Conservation (phyloP, 2,113 vertebrate genomes). For the Heterotilapia buettikoferi region DNA sequence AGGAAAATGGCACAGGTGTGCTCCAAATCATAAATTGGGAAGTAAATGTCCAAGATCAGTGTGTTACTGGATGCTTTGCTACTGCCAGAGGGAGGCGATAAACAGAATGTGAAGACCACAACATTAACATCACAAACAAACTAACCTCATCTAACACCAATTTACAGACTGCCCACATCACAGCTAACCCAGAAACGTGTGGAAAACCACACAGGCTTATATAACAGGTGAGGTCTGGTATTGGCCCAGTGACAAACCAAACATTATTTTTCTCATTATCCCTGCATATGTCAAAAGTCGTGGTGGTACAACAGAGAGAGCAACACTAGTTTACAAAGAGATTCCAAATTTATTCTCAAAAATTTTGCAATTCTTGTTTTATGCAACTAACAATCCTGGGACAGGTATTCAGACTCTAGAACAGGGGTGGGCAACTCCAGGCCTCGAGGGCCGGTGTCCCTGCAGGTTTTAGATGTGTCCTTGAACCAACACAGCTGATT, state of each 20-base stretch:
- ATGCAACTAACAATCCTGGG: neutral
- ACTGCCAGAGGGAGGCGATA: neutral
- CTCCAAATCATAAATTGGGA: neutral
- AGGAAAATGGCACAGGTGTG: neutral
- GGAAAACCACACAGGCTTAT: neutral
- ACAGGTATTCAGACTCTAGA: neutral
- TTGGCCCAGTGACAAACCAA: neutral
- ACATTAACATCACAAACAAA: neutral
- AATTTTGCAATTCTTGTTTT: neutral
- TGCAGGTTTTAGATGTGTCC: no score
- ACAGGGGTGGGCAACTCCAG: no score
- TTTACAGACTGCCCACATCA: neutral
- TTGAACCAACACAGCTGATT: no score
- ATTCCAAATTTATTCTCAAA: neutral
- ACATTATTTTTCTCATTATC: neutral
- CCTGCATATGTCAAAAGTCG: neutral
- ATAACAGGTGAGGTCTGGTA: neutral
- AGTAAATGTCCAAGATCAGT: neutral
- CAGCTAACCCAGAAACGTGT: neutral
- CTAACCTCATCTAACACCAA: neutral
- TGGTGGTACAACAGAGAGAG: neutral
- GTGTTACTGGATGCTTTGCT: neutral
- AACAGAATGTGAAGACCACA: neutral
- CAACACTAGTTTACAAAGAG: accelerated
- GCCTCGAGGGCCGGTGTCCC: no score